Evolutionary conservation across 2,797 vertebrate genomes (phyloP).

Genomic region (Crenuchus spilurus): DNA sequence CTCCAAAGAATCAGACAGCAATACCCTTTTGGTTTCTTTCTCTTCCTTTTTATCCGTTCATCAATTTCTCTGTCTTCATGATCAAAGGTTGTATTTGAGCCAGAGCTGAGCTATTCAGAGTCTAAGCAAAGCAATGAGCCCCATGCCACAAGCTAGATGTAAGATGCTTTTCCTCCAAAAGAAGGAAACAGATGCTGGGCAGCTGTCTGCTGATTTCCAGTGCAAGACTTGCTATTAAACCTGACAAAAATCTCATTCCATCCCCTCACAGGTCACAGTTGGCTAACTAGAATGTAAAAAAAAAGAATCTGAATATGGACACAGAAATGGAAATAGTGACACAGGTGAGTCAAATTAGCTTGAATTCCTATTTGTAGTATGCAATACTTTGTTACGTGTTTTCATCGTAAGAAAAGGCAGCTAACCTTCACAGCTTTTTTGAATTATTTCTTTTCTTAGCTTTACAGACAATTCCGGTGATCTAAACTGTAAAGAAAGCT

Average conservation of each 20-base stretch:
- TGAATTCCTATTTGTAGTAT: not conserved
- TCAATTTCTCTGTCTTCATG: conserved; percentile 2
- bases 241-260: conserved; percentile 10
- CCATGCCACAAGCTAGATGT: not conserved
- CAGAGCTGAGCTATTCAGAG: conserved; percentile 10
- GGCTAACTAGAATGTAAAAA: not conserved
- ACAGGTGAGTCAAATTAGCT: not conserved
- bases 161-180: conserved; percentile 17
- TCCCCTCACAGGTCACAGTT: not conserved
- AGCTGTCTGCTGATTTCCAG: conserved; percentile 23
- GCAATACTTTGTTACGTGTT: not conserved
- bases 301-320: not conserved
- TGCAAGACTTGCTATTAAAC: not conserved
- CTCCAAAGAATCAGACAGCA: not conserved
- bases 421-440: too few species aligned
- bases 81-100: conserved; percentile 25
- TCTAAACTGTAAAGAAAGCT: too few species aligned
- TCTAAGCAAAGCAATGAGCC: conserved; percentile 6
- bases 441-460: too few species aligned
- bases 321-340: not conserved
- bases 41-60: not conserved
- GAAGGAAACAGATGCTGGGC: conserved; percentile 39
- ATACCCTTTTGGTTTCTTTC: not conserved
- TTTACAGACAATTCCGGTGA: too few species aligned
- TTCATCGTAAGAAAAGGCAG: not conserved